Evolutionary conservation across 2,113 vertebrate genomes (phyloP).

Genomic region (Chascanopsetta lugubris): DNA sequence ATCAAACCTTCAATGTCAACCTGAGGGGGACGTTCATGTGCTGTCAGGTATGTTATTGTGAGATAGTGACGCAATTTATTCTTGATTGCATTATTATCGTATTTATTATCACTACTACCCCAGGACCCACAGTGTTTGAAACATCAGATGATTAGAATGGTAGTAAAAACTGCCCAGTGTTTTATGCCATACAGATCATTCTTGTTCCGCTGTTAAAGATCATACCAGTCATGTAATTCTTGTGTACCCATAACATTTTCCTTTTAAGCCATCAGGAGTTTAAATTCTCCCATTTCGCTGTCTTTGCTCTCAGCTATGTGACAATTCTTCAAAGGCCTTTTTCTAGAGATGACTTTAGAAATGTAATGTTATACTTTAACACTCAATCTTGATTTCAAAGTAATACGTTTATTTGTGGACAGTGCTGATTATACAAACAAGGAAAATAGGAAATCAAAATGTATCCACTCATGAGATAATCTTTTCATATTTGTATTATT

Average conservation of each 20-base stretch:
- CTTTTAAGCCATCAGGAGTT: neutral
- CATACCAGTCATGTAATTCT: neutral
- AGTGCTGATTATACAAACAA: no score
- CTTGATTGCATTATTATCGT: no score
- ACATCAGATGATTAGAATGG: no score
- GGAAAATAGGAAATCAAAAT: no score
- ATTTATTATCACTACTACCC: no score
- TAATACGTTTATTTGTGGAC: no score
- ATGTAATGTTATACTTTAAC: neutral
- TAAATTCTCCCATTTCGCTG: neutral
- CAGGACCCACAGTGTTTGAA: neutral
- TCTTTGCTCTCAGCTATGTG: neutral
- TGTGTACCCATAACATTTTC: neutral
- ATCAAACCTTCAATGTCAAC: constrained; percentile 84
- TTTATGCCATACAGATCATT: no score
- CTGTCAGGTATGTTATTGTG: constrained; percentile 79
- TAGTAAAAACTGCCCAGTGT: no score
- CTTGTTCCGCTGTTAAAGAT: neutral
- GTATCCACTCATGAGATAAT: neutral
- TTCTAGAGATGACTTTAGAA: neutral
- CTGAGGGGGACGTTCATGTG: constrained; percentile 85
- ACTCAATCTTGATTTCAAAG: neutral
- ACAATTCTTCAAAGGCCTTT: neutral
- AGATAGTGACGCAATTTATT: no score
- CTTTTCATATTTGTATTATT: no score